Evolutionary conservation across 2,888 invertebrate genomes (phyloP).

Genomic region (Pristionchus entomophagus): DNA sequence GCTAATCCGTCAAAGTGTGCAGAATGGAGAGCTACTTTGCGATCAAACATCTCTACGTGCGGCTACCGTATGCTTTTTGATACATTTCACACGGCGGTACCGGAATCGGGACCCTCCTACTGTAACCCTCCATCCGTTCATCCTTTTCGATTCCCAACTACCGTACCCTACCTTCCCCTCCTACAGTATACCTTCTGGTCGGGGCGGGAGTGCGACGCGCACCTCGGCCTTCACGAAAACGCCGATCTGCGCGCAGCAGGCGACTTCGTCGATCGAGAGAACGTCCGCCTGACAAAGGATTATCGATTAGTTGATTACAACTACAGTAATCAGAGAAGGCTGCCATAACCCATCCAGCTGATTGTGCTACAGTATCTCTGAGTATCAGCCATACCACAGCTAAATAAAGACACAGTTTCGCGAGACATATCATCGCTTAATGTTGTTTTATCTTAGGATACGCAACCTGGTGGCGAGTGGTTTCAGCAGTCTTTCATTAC

Average conservation of each 20-base stretch:
- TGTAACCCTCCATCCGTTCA: no score
- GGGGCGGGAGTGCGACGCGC: background rate
- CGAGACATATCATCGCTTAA: no score
- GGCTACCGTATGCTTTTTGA: background rate
- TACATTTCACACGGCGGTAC: background rate
- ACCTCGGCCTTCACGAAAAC: constrained; percentile 37
- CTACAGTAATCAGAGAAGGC: background rate
- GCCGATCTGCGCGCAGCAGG: background rate
- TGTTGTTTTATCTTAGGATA: no score
- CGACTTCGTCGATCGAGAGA: background rate
- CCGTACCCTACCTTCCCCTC: background rate
- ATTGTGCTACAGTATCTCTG: no score
- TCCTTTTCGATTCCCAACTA: background rate
- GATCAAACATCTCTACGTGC: no score
- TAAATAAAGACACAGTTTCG: no score
- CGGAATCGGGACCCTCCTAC: background rate
- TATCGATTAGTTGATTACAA: background rate
- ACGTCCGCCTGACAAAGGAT: constrained; percentile 3
- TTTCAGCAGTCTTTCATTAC: no score
- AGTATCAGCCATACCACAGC: no score
- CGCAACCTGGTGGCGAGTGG: no score
- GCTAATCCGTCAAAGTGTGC: no score
- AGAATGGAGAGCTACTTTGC: no score
- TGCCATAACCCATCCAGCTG: background rate
- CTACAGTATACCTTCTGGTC: background rate